Evolutionary conservation across 2,888 invertebrate species (phyloP).

Genomic region (Drosophila seclusa): DNA sequence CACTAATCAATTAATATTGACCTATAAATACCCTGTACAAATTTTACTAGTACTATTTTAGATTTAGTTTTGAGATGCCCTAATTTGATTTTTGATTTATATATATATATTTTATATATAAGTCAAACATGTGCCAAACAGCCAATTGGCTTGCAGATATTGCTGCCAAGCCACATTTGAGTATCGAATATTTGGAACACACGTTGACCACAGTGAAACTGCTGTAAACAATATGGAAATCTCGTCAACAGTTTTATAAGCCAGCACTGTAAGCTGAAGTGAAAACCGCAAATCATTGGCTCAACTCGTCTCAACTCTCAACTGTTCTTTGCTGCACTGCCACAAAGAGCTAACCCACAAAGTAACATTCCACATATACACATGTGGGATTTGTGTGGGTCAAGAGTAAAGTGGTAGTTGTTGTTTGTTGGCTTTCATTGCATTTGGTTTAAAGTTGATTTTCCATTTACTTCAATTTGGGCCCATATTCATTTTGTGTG

Average conservation of each 20-base stretch:
- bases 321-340: conserved; percentile 1
- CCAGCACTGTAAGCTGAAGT: conserved; percentile 23
- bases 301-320: conserved; percentile 8
- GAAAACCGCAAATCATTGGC: conserved; percentile 50
- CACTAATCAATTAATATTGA: neutral
- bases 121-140: neutral
- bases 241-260: conserved; percentile 37
- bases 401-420: neutral
- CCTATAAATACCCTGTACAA: conserved; percentile 10
- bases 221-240: conserved; percentile 58
- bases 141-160: conserved; percentile 17
- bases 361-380: conserved; percentile 38
- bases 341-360: conserved; percentile 6
- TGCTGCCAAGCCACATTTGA: conserved; percentile 35
- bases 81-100: neutral
- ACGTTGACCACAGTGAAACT: conserved; percentile 60
- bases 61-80: neutral
- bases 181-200: conserved; percentile 33
- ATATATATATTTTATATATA: too few relatives aligned
- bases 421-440: neutral
- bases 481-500: neutral
- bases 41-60: neutral
- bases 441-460: conserved; percentile 13
- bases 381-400: conserved; percentile 15
- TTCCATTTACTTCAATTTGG: neutral